Evolutionary conservation across 1,140 invertebrate species (phyloP), one percentile per base, ranked within the genome.

Genomic region (Acyrthosiphon pisum): DNA sequence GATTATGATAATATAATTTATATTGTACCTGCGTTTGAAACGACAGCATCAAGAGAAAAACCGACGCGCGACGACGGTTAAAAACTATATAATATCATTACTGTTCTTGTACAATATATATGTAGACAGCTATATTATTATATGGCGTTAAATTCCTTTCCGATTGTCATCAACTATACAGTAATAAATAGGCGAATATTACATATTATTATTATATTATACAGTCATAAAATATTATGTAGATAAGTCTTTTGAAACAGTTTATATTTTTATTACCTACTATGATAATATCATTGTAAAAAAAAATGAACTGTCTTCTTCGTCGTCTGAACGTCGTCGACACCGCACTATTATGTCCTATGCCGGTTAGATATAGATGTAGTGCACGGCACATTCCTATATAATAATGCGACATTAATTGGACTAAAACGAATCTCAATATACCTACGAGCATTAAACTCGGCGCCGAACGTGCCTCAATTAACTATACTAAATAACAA

Each of bases 1-100:
- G 30, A 76, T n/a, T 30, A 68, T 76, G n/a, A 76, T 76, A 76
- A n/a, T n/a, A n/a, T 76, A 76, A 76, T 76, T 76, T 76, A 76
- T 76, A n/a, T n/a, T 22, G 20, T 53, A 23, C 50, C 20, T 76
- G 20, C n/a, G 60, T n/a, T 76, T 35, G n/a, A 76, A n/a, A 76
- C n/a, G 30, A 76, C 60, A n/a, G 60, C 60, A 18, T 76, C 60
- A 6, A 76, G 60, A 76, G 11, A n/a, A 76, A n/a, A 68, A 18
- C 60, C 30, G 30, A 60, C 48, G 14, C 14, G 48, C 48, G 48
- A 50, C 48, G 14, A 23, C 60, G 30, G 14, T 76, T 76, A 76
- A 76, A n/a, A 30, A 76, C 14, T n/a, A 20, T 68, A 76, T 76
- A 26, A 11, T 35, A 76, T n/a, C 18, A 76, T n/a, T 76, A n/a